Base-by-base conservation (phyloP, 2,797 vertebrate species). In the Florisuga fusca region DNA sequence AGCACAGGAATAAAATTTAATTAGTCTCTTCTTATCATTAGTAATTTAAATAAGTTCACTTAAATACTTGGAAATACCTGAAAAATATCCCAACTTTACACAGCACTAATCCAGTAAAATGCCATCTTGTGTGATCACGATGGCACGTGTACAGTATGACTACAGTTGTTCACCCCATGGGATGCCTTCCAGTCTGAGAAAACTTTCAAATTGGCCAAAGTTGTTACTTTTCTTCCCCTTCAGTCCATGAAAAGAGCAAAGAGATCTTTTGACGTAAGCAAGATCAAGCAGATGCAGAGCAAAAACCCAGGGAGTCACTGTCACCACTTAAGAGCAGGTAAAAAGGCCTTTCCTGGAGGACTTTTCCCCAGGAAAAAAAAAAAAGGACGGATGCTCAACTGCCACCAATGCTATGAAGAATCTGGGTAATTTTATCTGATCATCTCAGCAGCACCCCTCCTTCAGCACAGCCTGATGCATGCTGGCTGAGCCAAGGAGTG, bases 341-440 rank as follows among this genome's bases (percentile, higher is more conserved):
- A 91, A 93, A 74, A 10, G 3, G 62, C 61, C 38, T 79, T 51
- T 80, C 33, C 61, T 74, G 45, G 46, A 94, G 75, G 74, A 92
- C 63, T 48, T 73, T 64, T n/a, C 41, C 16, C 7, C 69, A 69
- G 43, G 58, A 34, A 21, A n/a, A 85, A 74, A 93, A 41, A 41
- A 46, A 72, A 74, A 93, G 20, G 76, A 90, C 48, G 33, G 76
- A 88, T 79, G 51, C 54, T 81, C 78, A 93, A 78, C 41, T 54
- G 81, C 77, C 71, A 66, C 72, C 4, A 23, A 64, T n/a, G 41
- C 67, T 26, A 15, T 67, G 76, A 96, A 93, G 84, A 89, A 87
- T 89, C 69, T n/a, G 46, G 78, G 79, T 80, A 88, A 80, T 84
- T 97, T 95, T 93, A 95, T 91, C 92, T 92, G 51, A 93, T 84